Evolutionary conservation across 2,888 invertebrate genomes (phyloP).

Genomic region (Anorthoa munda): DNA sequence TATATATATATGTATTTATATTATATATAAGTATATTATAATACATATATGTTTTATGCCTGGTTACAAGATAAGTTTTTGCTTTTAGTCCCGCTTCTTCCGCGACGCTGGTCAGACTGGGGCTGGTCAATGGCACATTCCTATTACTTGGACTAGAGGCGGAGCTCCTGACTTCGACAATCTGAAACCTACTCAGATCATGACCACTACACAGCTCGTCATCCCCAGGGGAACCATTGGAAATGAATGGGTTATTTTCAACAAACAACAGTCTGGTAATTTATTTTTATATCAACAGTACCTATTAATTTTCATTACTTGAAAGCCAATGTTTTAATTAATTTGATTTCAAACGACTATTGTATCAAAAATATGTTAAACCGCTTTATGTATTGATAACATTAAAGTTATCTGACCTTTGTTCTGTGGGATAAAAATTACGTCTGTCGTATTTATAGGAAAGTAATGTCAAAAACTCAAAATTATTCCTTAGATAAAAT

Average conservation of each 20-base stretch:
- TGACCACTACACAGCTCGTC: slow-evolving; percentile 68
- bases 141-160: slow-evolving; percentile 86
- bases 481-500: background rate
- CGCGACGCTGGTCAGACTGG: slow-evolving; percentile 75
- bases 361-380: background rate
- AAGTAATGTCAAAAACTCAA: no score
- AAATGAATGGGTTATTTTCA: slow-evolving; percentile 91
- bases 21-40: no score
- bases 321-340: background rate
- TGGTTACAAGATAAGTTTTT: background rate
- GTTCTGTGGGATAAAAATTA: background rate
- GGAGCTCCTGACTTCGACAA: slow-evolving; percentile 81
- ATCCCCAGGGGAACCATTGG: slow-evolving; percentile 78
- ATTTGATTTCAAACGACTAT: background rate
- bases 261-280: slow-evolving; percentile 91
- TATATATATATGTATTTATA: no score
- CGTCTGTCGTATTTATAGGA: no score
- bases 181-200: slow-evolving; percentile 81
- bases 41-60: no score
- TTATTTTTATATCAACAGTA: background rate
- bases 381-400: background rate
- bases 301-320: background rate
- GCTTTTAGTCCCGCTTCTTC: slow-evolving; percentile 81
- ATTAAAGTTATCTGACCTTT: background rate
- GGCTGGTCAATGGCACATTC: slow-evolving; percentile 80